Percentiles rank a stretch among this genome's conserved stretches.
Conservation (phyloP, 2,113 vertebrate genomes). For the Osmerus mordax region DNA sequence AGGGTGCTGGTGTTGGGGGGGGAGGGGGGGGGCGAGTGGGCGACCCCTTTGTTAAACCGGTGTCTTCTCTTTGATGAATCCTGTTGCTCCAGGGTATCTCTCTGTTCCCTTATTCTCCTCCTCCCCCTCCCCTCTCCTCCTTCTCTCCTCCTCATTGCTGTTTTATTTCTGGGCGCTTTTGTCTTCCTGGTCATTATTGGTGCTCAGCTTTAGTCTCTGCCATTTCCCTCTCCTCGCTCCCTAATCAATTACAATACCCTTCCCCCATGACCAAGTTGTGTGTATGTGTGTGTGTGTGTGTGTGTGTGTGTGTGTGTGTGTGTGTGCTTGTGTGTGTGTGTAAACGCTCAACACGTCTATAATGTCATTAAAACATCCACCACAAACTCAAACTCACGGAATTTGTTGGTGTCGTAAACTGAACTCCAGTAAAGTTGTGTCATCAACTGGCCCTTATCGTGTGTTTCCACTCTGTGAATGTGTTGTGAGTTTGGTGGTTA, state of each 20-base stretch:
- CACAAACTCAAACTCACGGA: too few relatives aligned
- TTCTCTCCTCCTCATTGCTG: conserved; percentile 69
- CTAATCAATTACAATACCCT: conserved; percentile 3
- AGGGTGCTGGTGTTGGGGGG: neutral
- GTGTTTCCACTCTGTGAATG: too few relatives aligned
- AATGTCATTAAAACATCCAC: too few relatives aligned
- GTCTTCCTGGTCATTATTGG: neutral
- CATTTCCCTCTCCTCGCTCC: neutral
- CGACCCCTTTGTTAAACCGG: neutral
- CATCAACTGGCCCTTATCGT: too few relatives aligned
- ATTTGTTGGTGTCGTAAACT: too few relatives aligned
- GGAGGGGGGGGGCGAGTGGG: neutral
- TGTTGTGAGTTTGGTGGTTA: too few relatives aligned
- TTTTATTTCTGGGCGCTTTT: too few relatives aligned
- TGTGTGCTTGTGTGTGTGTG: conserved; percentile 1
- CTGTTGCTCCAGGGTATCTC: conserved; percentile 1
- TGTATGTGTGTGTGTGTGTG: neutral
- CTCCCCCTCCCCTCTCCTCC: conserved; percentile 46
- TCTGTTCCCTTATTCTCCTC: neutral
- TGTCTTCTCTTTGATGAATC: conserved; percentile 12
- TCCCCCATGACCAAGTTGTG: conserved; percentile 49
- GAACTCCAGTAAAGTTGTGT: too few relatives aligned
- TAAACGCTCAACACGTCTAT: too few relatives aligned
- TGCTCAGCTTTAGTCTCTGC: neutral
- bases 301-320: neutral